A percentile compares a stretch with the other conserved stretches of the same genome.
phyloP scores from a whole-genome alignment of 2,797 vertebrate genomes.

The Octomys mimax region DNA sequence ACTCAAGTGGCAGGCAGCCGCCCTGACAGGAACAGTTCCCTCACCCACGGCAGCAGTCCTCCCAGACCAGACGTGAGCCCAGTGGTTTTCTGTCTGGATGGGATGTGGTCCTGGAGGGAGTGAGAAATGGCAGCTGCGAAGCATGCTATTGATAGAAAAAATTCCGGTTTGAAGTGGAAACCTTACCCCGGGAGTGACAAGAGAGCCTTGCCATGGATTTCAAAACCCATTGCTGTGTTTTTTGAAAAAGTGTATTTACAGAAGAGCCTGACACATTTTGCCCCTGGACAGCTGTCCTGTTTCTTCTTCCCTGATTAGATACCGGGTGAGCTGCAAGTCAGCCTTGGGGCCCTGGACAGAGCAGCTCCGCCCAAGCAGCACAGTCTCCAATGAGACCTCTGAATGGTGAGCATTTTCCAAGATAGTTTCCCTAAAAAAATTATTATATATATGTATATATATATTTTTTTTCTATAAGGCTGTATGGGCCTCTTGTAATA shows the following conservation, averaged over 20 bases:
- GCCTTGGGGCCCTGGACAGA: constrained; percentile 24
- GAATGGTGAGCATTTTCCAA: not conserved
- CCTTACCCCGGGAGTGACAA: constrained; percentile 37
- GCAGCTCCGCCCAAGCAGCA: not conserved
- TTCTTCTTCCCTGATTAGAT: constrained; percentile 62
- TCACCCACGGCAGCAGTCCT: not conserved
- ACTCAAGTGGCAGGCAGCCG: constrained; percentile 57
- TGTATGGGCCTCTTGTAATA: not conserved
- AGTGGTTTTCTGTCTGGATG: constrained; percentile 63
- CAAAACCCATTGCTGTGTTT: constrained; percentile 24
- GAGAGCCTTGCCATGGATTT: constrained; percentile 51
- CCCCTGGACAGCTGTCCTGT: constrained; percentile 40
- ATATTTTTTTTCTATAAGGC: not conserved
- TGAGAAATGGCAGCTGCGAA: constrained; percentile 76
- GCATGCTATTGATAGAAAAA: constrained; percentile 47
- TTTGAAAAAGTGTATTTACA: constrained; percentile 56
- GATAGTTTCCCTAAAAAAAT: not conserved
- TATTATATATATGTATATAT: no score
- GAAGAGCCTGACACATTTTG: constrained; percentile 57
- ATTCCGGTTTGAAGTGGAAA: constrained; percentile 71
- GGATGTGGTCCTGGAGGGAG: constrained; percentile 32
- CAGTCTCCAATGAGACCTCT: not conserved
- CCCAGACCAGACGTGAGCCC: constrained; percentile 56
- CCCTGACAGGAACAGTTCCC: constrained; percentile 64
- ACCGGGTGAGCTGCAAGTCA: constrained; percentile 43